Evolutionary conservation across 2,888 invertebrate species (phyloP).

Genomic region (Ernsta delagoae): DNA sequence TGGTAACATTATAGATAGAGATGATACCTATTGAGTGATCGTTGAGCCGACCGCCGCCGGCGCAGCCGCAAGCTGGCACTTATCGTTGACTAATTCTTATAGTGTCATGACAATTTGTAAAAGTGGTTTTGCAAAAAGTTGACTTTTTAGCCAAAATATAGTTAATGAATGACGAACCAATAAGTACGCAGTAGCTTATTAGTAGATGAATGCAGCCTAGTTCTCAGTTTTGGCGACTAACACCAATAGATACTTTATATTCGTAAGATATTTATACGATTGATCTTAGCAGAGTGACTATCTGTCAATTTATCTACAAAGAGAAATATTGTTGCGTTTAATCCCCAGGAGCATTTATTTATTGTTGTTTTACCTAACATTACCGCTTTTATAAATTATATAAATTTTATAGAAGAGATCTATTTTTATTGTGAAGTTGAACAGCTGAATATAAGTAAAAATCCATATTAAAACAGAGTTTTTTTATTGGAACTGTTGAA

Average conservation of each 20-base stretch:
- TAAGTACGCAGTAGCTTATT: conserved; percentile 79
- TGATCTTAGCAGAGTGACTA: conserved; percentile 80
- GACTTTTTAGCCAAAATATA: conserved; percentile 84
- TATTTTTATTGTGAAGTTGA: conserved; percentile 84
- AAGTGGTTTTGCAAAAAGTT: conserved; percentile 83
- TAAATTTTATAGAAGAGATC: conserved; percentile 85
- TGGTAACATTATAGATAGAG: conserved; percentile 75
- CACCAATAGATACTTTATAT: conserved; percentile 82
- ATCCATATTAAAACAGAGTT: conserved; percentile 70
- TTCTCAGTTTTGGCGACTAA: conserved; percentile 80
- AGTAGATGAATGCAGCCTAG: conserved; percentile 81
- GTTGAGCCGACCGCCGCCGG: conserved; percentile 64
- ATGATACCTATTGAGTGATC: conserved; percentile 48
- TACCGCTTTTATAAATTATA: conserved; percentile 82
- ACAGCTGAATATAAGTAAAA: conserved; percentile 71
- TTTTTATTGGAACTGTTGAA: conserved; percentile 78
- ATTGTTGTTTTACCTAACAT: conserved; percentile 76
- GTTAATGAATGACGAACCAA: conserved; percentile 83
- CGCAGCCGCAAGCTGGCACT: conserved; percentile 59
- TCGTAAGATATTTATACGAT: conserved; percentile 81
- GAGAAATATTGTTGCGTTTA: conserved; percentile 71
- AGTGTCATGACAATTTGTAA: conserved; percentile 83
- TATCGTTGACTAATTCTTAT: conserved; percentile 82
- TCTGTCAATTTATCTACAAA: conserved; percentile 83
- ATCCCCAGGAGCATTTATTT: conserved; percentile 81